These are phyloP conservation scores for Argya squamiceps DNA, from an alignment of 2,797 vertebrate genomes.

Conservation along the genomic window DNA sequence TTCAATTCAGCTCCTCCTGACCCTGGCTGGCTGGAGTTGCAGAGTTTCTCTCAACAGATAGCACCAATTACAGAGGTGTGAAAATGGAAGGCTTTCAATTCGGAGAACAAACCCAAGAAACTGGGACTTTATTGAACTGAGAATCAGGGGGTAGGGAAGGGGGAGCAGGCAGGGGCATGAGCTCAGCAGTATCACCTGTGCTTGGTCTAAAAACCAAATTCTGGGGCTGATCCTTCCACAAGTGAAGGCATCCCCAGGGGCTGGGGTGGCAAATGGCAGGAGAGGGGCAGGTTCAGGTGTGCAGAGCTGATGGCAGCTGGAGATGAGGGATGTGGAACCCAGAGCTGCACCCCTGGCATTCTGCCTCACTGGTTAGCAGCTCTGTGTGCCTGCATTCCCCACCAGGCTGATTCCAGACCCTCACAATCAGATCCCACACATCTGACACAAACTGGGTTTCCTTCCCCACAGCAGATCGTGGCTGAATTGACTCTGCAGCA, in stretches of 20 bases:
- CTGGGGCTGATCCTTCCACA: not conserved
- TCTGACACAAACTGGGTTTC: not conserved
- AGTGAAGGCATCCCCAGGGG: not conserved
- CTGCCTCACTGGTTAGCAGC: fast-evolving
- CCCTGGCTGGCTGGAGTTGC: constrained; percentile 70
- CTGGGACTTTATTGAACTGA: constrained; percentile 48
- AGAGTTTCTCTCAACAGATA: constrained; percentile 75
- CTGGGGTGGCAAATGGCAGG: not conserved
- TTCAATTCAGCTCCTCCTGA: constrained; percentile 76
- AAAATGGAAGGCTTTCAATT: constrained; percentile 75
- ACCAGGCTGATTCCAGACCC: not conserved
- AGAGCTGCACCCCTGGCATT: not conserved
- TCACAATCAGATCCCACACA: not conserved
- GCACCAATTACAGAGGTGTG: constrained; percentile 81
- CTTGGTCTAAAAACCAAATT: not conserved
- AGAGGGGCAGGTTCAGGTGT: not conserved
- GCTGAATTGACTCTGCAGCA: not conserved
- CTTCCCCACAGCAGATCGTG: not conserved
- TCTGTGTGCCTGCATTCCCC: fast-evolving
- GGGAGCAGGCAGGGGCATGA: not conserved
- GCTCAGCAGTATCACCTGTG: not conserved
- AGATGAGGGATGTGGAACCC: not conserved
- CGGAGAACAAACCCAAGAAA: constrained; percentile 65
- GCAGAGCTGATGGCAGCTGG: fast-evolving
- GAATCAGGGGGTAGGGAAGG: constrained; percentile 27